Conservation (phyloP, 2,888 invertebrate genomes). For the Lycaena phlaeas region DNA sequence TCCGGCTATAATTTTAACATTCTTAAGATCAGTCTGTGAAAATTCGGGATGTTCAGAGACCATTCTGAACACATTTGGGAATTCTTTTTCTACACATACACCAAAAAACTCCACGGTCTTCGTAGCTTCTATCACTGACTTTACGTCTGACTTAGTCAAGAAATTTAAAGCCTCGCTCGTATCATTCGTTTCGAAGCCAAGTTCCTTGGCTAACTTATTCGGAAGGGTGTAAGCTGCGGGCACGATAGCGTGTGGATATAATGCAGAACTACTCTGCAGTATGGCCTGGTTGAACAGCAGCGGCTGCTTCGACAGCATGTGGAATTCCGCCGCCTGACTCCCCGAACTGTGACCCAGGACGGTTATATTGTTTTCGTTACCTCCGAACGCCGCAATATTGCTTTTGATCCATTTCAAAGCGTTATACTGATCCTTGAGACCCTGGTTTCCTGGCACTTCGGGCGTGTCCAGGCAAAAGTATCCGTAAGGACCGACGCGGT, state of each 20-base stretch:
- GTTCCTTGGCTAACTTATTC: conserved; percentile 26
- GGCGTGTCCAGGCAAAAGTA: conserved; percentile 3
- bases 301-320: conserved; percentile 28
- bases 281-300: conserved; percentile 34
- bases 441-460: conserved; percentile 2
- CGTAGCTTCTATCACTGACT: conserved; percentile 28
- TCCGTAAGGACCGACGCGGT: conserved; percentile 4
- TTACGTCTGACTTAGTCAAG: conserved; percentile 14
- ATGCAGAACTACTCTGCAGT: conserved; percentile 32
- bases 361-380: conserved; percentile 32
- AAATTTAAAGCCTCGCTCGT: neutral
- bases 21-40: neutral
- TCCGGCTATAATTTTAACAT: conserved; percentile 1
- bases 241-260: conserved; percentile 20
- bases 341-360: conserved; percentile 39
- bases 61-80: conserved; percentile 2
- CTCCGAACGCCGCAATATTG: conserved; percentile 40
- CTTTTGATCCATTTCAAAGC: conserved; percentile 39
- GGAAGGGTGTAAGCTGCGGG: conserved; percentile 25
- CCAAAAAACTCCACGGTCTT: conserved; percentile 16
- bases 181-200: conserved; percentile 27
- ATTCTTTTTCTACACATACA: conserved; percentile 3
- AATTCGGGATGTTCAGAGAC: conserved; percentile 7
- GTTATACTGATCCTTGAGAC: conserved; percentile 33
- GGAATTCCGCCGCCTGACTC: conserved; percentile 29